Percentiles rank a stretch among this genome's conserved stretches.
These are phyloP conservation scores for Argyra leucocephala DNA, from an alignment of 2,888 invertebrate genomes.

Conservation along the genomic window DNA sequence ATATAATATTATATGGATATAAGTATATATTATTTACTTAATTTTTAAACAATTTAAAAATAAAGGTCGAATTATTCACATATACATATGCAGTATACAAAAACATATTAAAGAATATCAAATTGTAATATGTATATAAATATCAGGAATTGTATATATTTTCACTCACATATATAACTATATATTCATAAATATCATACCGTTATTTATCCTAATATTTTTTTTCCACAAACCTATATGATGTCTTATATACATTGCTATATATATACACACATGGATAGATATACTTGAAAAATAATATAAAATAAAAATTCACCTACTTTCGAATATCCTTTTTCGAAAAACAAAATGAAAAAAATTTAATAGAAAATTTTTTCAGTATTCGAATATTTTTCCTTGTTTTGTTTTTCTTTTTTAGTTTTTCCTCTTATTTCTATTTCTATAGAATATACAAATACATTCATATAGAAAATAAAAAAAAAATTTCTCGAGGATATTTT, in stretches of 20 bases:
- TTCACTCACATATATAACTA: neutral
- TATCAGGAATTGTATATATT: neutral
- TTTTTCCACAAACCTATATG: neutral
- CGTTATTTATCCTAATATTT: no score
- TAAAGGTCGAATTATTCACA: neutral
- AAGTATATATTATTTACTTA: neutral
- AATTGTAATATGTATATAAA: no score
- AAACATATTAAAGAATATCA: no score
- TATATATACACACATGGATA: neutral
- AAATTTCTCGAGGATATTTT: no score
- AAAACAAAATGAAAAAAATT: no score
- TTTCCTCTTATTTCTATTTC: no score
- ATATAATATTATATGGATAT: no score
- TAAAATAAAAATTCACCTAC: neutral
- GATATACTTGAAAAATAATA: neutral
- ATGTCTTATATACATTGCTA: neutral
- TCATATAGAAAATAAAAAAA: no score
- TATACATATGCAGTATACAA: neutral
- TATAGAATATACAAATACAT: no score
- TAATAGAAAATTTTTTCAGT: no score
- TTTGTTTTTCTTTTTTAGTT: no score
- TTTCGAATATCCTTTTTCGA: slow-evolving; percentile 1
- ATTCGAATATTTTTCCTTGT: no score
- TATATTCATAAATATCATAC: neutral
- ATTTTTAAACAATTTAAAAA: neutral